Percentiles rank a stretch among this genome's conserved stretches.
phyloP scores from a whole-genome alignment of 2,888 invertebrate species.

The Agrochola litura region DNA sequence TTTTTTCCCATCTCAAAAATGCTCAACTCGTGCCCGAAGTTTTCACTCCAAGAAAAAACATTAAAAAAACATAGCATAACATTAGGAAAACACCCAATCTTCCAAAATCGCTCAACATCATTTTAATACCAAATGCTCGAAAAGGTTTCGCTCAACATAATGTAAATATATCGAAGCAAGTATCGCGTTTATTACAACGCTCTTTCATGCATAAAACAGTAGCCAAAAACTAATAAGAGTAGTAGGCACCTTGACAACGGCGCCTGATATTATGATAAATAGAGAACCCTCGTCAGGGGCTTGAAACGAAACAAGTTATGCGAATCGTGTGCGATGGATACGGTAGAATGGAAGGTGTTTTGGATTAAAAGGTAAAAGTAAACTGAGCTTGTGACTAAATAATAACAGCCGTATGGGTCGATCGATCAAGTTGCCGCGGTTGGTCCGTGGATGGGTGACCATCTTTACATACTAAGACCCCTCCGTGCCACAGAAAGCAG shows the following conservation, averaged over 20 bases:
- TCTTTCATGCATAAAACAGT: slow-evolving; percentile 86
- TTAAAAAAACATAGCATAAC: neutral
- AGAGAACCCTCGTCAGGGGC: slow-evolving; percentile 83
- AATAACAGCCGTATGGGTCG: too few relatives aligned
- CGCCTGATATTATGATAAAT: slow-evolving; percentile 88
- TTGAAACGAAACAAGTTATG: slow-evolving; percentile 38
- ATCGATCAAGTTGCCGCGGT: too few relatives aligned
- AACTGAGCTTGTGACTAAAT: neutral
- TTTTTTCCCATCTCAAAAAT: too few relatives aligned
- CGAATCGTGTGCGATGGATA: slow-evolving; percentile 49
- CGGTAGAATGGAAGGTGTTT: slow-evolving; percentile 28
- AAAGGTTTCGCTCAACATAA: slow-evolving; percentile 50
- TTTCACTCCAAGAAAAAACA: neutral
- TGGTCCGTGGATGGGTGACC: too few relatives aligned
- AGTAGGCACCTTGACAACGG: slow-evolving; percentile 79
- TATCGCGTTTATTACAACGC: slow-evolving; percentile 71
- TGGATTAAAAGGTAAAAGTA: neutral
- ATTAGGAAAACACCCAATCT: slow-evolving; percentile 13
- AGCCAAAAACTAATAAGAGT: slow-evolving; percentile 85
- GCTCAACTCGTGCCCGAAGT: too few relatives aligned
- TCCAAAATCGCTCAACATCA: slow-evolving; percentile 37
- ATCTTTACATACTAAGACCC: too few relatives aligned
- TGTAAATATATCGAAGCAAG: slow-evolving; percentile 71
- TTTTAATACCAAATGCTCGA: slow-evolving; percentile 55
- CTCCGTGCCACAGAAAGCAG: too few relatives aligned